A percentile compares a stretch with the other conserved stretches of the same genome.
These are phyloP conservation scores for Tauraco hartlaubi DNA, from an alignment of 2,797 vertebrate species.

Conservation along the genomic window DNA sequence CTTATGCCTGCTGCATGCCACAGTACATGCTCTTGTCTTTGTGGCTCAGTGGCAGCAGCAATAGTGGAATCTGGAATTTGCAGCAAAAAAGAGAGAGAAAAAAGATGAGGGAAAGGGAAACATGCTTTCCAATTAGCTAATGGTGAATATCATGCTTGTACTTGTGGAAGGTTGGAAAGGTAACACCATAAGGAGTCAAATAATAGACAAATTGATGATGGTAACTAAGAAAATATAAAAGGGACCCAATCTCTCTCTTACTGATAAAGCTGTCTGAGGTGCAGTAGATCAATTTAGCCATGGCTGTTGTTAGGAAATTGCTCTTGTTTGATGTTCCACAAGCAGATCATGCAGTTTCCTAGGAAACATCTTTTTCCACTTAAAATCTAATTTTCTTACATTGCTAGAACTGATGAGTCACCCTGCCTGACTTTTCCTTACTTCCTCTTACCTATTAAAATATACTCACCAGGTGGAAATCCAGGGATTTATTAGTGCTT, in stretches of 20 bases:
- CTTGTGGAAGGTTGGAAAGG: slow-evolving; percentile 62
- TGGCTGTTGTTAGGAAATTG: slow-evolving; percentile 80
- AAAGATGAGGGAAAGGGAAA: background rate
- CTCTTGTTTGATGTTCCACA: slow-evolving; percentile 80
- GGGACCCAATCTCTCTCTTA: slow-evolving; percentile 68
- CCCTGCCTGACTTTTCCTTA: slow-evolving; percentile 71
- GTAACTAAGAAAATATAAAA: slow-evolving; percentile 77
- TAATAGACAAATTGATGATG: slow-evolving; percentile 72
- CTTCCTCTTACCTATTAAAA: slow-evolving; percentile 74
- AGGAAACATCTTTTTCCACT: slow-evolving; percentile 84
- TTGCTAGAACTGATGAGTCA: slow-evolving; percentile 80
- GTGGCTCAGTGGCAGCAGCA: background rate
- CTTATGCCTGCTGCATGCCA: background rate
- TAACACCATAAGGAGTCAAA: slow-evolving; percentile 39
- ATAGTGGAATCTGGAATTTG: slow-evolving; percentile 8
- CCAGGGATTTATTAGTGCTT: slow-evolving; percentile 66
- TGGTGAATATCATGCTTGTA: slow-evolving; percentile 25
- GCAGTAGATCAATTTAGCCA: slow-evolving; percentile 78
- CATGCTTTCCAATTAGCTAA: slow-evolving; percentile 61
- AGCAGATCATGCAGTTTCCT: slow-evolving; percentile 85
- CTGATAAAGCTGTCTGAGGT: slow-evolving; percentile 77
- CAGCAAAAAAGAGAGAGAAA: background rate
- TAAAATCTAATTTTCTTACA: slow-evolving; percentile 81
- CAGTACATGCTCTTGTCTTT: background rate
- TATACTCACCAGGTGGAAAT: slow-evolving; percentile 66